These are phyloP conservation scores for Coreoperca whiteheadi DNA, from an alignment of 2,113 vertebrate species.

Conservation along the genomic window DNA sequence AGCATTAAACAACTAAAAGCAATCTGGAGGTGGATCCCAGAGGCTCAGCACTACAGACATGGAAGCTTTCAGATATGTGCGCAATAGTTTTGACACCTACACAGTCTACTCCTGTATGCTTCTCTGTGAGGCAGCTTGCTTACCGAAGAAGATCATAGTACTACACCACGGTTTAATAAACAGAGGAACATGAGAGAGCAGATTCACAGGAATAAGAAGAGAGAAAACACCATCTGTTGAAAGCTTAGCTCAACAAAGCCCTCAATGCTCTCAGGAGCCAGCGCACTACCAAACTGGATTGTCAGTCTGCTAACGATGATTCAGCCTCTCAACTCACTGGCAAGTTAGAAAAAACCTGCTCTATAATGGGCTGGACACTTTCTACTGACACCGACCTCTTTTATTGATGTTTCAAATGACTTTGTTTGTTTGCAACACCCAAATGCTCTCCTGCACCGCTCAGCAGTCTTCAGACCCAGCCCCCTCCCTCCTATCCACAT, in stretches of 20 bases:
- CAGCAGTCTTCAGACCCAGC: slow-evolving; percentile 34
- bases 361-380: slow-evolving; percentile 31
- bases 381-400: slow-evolving; percentile 46
- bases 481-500: background rate
- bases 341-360: slow-evolving; percentile 56
- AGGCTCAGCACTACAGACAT: slow-evolving; percentile 63
- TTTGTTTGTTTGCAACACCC: slow-evolving; percentile 49
- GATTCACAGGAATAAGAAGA: slow-evolving; percentile 58
- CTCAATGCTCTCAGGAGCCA: slow-evolving; percentile 59
- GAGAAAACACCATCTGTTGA: slow-evolving; percentile 69
- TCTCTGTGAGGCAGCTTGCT: slow-evolving; percentile 53
- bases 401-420: slow-evolving; percentile 50
- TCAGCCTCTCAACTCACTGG: slow-evolving; percentile 59
- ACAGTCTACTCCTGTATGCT: slow-evolving; percentile 62
- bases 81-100: slow-evolving; percentile 74
- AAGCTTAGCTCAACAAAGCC: slow-evolving; percentile 68
- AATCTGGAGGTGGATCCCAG: slow-evolving; percentile 67
- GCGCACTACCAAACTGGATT: slow-evolving; percentile 43
- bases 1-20: slow-evolving; percentile 41
- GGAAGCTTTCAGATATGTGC: slow-evolving; percentile 63
- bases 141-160: slow-evolving; percentile 66
- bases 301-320: slow-evolving; percentile 58
- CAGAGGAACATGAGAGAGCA: slow-evolving; percentile 55
- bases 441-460: slow-evolving; percentile 21
- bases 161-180: slow-evolving; percentile 66